A percentile compares a stretch with the other conserved stretches of the same genome.
phyloP scores from a whole-genome alignment of 1,140 invertebrate genomes.

The Drosophila triauraria region DNA sequence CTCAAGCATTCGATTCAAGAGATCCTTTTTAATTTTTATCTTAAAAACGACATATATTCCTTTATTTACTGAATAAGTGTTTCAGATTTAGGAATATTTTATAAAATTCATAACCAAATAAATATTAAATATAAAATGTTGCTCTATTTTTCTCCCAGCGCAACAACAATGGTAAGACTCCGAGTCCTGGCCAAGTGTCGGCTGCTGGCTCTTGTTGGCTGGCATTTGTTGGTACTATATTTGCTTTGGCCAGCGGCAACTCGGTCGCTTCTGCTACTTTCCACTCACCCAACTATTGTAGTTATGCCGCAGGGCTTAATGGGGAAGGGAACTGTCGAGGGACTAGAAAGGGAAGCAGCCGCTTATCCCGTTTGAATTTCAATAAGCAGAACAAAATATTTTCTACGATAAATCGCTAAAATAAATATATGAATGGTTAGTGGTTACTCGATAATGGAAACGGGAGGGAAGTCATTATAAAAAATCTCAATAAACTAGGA shows the following conservation, averaged over 20 bases:
- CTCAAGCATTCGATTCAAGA: too few species aligned
- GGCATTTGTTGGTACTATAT: slow-evolving; percentile 52
- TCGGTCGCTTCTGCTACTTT: slow-evolving; percentile 48
- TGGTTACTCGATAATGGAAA: slow-evolving; percentile 19
- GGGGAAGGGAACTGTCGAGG: neutral
- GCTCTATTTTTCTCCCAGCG: neutral
- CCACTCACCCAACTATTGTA: slow-evolving; percentile 42
- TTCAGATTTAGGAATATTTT: neutral
- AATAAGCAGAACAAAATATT: slow-evolving; percentile 73
- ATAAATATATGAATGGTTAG: slow-evolving; percentile 30
- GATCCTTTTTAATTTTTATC: neutral
- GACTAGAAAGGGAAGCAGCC: slow-evolving; percentile 18
- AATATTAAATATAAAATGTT: too few species aligned
- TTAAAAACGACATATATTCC: neutral
- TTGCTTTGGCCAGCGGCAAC: slow-evolving; percentile 60
- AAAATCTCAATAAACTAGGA: neutral
- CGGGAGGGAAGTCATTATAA: neutral
- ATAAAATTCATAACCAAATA: too few species aligned
- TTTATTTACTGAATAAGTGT: neutral
- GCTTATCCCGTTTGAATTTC: slow-evolving; percentile 66
- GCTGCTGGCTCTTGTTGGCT: slow-evolving; percentile 30
- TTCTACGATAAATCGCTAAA: slow-evolving; percentile 66
- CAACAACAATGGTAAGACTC: neutral
- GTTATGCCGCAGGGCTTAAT: slow-evolving; percentile 7
- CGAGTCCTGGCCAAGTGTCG: slow-evolving; percentile 54